These are phyloP conservation scores for Atta colombica DNA, from an alignment of 1,140 invertebrate genomes.

Conservation along the genomic window DNA sequence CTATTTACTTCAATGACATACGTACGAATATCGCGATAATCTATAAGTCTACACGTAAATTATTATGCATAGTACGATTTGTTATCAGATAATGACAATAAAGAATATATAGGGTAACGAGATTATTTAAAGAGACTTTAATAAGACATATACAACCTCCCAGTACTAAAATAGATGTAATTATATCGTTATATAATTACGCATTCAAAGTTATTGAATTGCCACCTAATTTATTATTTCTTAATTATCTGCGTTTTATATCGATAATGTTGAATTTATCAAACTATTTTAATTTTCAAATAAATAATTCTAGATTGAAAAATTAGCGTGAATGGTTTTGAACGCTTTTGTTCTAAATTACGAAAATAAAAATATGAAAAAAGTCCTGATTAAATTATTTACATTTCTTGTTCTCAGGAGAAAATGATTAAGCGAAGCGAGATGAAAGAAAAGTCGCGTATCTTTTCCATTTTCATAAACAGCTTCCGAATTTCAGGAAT, in stretches of 20 bases:
- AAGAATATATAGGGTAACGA: not conserved
- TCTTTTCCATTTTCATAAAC: not conserved
- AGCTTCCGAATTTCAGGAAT: not conserved
- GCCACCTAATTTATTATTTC: not conserved
- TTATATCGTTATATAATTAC: slow-evolving; percentile 36
- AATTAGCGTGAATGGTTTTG: not conserved
- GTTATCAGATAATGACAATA: not conserved
- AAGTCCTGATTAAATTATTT: not conserved
- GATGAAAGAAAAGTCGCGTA: not conserved
- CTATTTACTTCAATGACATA: not conserved
- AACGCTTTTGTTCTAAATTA: not conserved
- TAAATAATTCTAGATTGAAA: not conserved
- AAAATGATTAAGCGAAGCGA: not conserved
- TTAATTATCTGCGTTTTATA: not conserved
- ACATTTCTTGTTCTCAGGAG: not conserved
- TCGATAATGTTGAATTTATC: not conserved
- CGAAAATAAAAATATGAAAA: not conserved
- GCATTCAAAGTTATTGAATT: not conserved
- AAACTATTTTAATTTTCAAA: not conserved
- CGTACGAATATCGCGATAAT: not conserved
- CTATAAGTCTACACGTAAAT: not conserved
- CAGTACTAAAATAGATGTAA: slow-evolving; percentile 44
- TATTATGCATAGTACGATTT: not conserved
- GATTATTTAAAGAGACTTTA: slow-evolving; percentile 19
- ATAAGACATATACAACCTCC: not conserved